A percentile compares a stretch with the other conserved stretches of the same genome.
These are phyloP conservation scores for Pachycephus smyrnensis DNA, from an alignment of 2,888 invertebrate genomes.

Conservation along the genomic window DNA sequence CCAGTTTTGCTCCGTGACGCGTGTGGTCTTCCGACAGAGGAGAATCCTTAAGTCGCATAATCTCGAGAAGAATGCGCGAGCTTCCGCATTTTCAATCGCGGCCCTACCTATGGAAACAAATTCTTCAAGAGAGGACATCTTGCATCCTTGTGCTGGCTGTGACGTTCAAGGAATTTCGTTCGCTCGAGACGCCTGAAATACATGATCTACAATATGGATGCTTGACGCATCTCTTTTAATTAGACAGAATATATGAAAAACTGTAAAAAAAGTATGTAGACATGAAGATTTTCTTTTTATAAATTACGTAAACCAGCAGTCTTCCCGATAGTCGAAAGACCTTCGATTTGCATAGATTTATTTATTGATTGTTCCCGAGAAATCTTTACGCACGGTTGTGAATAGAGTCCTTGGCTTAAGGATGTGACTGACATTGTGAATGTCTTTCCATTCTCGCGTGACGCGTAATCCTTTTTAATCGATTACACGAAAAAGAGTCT, in stretches of 20 bases:
- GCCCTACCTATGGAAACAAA: neutral
- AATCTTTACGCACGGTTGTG: neutral
- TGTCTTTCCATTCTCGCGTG: neutral
- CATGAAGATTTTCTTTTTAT: neutral
- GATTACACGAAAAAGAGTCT: neutral
- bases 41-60: neutral
- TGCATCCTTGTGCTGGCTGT: neutral
- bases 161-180: neutral
- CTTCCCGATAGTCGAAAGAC: neutral
- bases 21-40: slow-evolving; percentile 3
- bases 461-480: neutral
- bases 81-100: neutral
- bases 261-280: too few relatives aligned
- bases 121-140: neutral
- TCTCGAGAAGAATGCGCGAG: slow-evolving; percentile 5
- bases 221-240: neutral
- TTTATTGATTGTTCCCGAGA: neutral
- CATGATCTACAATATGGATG: neutral
- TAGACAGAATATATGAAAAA: too few relatives aligned
- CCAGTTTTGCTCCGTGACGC: slow-evolving; percentile 3
- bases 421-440: neutral
- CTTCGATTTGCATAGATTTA: neutral
- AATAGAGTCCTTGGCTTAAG: neutral
- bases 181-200: neutral
- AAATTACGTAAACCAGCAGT: neutral